Evolutionary conservation across 2,888 invertebrate species (phyloP).

Genomic region (Cabera pusaria): DNA sequence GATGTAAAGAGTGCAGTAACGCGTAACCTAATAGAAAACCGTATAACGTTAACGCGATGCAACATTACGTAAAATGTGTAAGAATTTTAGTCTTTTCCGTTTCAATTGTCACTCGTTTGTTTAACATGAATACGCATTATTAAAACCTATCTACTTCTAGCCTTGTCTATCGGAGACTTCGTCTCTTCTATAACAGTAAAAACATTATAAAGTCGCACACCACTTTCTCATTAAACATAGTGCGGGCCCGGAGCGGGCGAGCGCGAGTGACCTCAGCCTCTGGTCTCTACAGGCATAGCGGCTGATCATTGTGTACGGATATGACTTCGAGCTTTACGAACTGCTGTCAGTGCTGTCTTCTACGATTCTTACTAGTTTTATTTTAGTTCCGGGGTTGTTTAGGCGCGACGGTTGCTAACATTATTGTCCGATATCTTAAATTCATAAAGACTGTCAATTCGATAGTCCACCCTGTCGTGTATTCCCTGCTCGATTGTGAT

Average conservation of each 20-base stretch:
- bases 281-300: constrained; percentile 25
- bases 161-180: constrained; percentile 77
- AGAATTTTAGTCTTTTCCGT: constrained; percentile 81
- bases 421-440: constrained; percentile 79
- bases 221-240: constrained; percentile 41
- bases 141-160: constrained; percentile 79
- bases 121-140: constrained; percentile 71
- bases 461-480: constrained; percentile 67
- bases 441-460: constrained; percentile 63
- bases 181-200: constrained; percentile 75
- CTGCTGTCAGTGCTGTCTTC: constrained; percentile 7
- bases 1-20: no score
- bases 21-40: constrained; percentile 64
- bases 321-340: constrained; percentile 11
- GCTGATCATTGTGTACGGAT: constrained; percentile 33
- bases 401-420: constrained; percentile 58
- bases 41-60: constrained; percentile 74
- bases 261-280: constrained; percentile 26
- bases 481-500: constrained; percentile 51
- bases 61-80: constrained; percentile 77
- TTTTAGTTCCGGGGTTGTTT: constrained; percentile 33
- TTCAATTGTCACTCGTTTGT: constrained; percentile 77
- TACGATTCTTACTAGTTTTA: constrained; percentile 34
- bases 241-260: constrained; percentile 23
- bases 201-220: constrained; percentile 67